Evolutionary conservation across 2,797 vertebrate species (phyloP), one percentile per base, ranked within the genome.

Genomic region (Brachymystax lenok): DNA sequence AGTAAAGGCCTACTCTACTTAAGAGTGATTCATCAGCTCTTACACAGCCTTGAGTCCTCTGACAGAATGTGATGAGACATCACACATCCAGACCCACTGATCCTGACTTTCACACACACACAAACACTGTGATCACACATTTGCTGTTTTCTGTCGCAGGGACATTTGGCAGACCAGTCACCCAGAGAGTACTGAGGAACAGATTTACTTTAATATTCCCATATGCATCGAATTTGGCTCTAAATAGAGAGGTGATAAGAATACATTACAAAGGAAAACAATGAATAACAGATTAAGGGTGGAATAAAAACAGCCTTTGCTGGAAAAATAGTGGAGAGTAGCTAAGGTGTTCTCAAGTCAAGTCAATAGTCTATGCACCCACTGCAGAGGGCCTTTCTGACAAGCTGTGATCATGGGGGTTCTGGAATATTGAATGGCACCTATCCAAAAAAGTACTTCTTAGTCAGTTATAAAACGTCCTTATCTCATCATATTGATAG

Each of bases 401-500:
- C 79, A 67, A 59, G 54, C 71, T 80, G 78, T 81, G 69, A 67
- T 69, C 54, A 71, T 1, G 1, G 24, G 16, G 72, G 14, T 63
- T 12, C 17, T 51, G 51, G 51, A 56, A 81, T 73, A 79, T 74
- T 79, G 2, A 21, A 51, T 64, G 52, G 68, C 50, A 0, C 7
- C 69, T 72, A 66, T 72, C 35, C 54, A 71, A 77, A 79, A 51
- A n/a, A 24, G 21, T 17, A 52, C 79, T 75, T 66, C 40, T 40
- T 64, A 63, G 52, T 16, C 27, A n/a, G 74, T 46, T 70, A 67
- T 69, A 76, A 82, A 61, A 78, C 52, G 0, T n/a, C 71, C 63
- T 64, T 61, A 70, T 96, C 99, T 97, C 98, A 98, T 76, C 56
- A 33, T 12, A 52, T 51, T 5, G 13, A 80, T 35, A 54, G 75